A percentile compares a stretch with the other conserved stretches of the same genome.
phyloP scores from a whole-genome alignment of 2,113 vertebrate species.

The Heliornis fulica region DNA sequence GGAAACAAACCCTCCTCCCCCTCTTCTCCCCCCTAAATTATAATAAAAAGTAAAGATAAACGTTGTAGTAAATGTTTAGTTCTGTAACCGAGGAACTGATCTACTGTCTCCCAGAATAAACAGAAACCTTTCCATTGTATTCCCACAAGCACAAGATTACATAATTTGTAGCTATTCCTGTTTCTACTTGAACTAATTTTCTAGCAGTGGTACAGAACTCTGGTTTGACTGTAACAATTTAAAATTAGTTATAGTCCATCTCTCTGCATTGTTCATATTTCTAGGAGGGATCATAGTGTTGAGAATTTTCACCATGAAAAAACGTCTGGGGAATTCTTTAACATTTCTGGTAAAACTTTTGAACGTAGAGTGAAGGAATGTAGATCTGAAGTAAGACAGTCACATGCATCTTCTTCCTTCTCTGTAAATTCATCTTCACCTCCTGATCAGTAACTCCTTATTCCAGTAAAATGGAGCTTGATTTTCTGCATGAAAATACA shows the following conservation, averaged over 20 bases:
- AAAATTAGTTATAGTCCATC: not conserved
- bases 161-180: not conserved
- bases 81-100: constrained; percentile 31
- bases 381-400: not conserved
- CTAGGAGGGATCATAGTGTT: not conserved
- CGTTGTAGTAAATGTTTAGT: constrained; percentile 41
- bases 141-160: not conserved
- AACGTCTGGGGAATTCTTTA: constrained; percentile 6
- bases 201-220: fast-evolving
- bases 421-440: not conserved
- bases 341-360: not conserved
- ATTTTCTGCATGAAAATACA: not conserved
- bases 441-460: not conserved
- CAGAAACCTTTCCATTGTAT: not conserved
- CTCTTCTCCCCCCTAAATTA: too few relatives aligned
- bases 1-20: too few relatives aligned
- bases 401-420: not conserved
- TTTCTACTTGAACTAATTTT: not conserved
- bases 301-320: not conserved
- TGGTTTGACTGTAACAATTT: not conserved
- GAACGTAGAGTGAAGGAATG: not conserved
- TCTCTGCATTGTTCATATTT: not conserved
- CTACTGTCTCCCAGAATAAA: not conserved
- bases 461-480: not conserved
- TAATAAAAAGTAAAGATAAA: constrained; percentile 14